phyloP scores from a whole-genome alignment of 2,888 invertebrate species.

The Idaea biselata region DNA sequence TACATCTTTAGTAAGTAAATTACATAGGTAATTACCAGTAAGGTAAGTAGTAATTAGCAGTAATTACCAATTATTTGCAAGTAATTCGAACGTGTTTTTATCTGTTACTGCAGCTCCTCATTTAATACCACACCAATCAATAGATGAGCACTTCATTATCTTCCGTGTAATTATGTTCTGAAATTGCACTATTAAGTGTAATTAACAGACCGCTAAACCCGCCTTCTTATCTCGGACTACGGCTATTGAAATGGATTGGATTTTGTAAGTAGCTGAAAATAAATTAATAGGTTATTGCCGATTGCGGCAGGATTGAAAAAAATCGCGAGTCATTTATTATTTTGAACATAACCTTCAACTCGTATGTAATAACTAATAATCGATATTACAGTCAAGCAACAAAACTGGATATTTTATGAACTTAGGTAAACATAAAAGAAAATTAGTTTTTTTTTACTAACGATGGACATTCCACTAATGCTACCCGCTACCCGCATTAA shows the following conservation, averaged over 20 bases:
- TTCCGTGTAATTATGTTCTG: constrained; percentile 55
- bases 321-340: not conserved
- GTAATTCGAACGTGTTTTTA: not conserved
- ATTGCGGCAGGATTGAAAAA: not conserved
- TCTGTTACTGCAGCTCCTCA: constrained; percentile 16
- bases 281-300: not conserved
- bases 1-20: no score
- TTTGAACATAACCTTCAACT: no score
- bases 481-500: no score
- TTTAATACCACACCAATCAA: constrained; percentile 6
- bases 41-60: not conserved
- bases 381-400: no score
- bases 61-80: not conserved
- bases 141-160: constrained; percentile 17
- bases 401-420: no score
- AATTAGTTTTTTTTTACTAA: no score
- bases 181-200: constrained; percentile 56
- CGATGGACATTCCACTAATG: no score
- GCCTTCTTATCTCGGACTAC: not conserved
- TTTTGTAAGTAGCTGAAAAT: not conserved
- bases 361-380: no score
- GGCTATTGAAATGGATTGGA: not conserved
- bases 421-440: no score
- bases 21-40: no score
- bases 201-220: constrained; percentile 13